Evolutionary conservation across 2,888 invertebrate species (phyloP), one percentile per base, ranked within the genome.

Genomic region (Andrena haemorrhoa): DNA sequence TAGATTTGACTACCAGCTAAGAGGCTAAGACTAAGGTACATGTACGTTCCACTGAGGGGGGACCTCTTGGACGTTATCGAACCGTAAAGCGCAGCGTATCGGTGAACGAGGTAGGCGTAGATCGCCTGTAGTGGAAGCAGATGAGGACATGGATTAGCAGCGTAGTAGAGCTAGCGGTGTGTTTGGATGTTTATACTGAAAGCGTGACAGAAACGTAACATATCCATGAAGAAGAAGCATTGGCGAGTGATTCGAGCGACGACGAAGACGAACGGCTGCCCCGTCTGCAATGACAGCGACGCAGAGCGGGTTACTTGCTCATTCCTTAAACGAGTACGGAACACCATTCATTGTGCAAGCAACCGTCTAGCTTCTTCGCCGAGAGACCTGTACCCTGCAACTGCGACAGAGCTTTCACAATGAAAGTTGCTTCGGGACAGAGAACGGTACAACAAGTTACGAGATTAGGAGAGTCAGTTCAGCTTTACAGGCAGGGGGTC

Each of bases 121-220:
- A 75, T 74, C 83, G 70, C 74, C 68, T 41, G 53, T 72, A 29
- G 69, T 86, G 77, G 82, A 86, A 88, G 88, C 88, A 64, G 88
- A 88, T 86, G 86, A 86, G 29, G 60, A 65, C 78, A 88, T 88
- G 79, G 65, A 63, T 75, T 82, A 84, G 81, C 81, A 88, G 84
- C 81, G 16, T 79, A 74, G 75, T 68, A 73, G 70, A 78, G 16
- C 51, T 79, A 87, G 86, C 86, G 75, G 83, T 64, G 86, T 83
- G 73, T 80, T 88, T 77, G 68, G 76, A 79, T 72, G 64, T 68
- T 78, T 31, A 72, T 83, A 86, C 83, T 88, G 86, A 83, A 86
- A 86, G 86, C 86, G 75, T 88, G 86, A 83, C 60, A 79, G 5
- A 72, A 83, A 75, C 56, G 68, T 71, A 76, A 88, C 83, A 86